Conservation (phyloP, 2,797 vertebrate genomes). For the Chaetophractus vellerosus region DNA sequence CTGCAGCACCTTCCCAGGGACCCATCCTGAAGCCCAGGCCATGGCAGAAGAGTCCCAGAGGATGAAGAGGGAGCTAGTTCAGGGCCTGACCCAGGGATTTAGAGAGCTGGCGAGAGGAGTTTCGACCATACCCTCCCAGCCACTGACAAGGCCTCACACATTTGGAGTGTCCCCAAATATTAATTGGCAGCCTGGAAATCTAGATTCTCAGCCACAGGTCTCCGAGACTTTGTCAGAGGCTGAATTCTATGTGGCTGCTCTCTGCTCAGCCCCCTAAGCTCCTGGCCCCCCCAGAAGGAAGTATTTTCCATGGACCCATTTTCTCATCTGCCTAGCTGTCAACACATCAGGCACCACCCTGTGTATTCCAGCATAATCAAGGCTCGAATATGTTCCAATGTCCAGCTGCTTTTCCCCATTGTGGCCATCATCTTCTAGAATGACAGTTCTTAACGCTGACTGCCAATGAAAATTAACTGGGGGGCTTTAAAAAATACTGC, state of each 20-base stretch:
- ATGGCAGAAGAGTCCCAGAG: background rate
- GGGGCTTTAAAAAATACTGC: too few relatives aligned
- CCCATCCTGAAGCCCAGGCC: background rate
- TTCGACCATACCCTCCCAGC: background rate
- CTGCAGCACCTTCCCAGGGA: background rate
- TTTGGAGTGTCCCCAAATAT: background rate
- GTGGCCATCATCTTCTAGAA: background rate
- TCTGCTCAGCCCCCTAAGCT: too few relatives aligned
- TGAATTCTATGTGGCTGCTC: fast-evolving
- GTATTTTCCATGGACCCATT: background rate
- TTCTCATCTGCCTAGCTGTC: background rate
- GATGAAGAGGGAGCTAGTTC: background rate
- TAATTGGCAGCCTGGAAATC: background rate
- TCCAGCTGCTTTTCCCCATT: background rate
- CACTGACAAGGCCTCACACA: background rate
- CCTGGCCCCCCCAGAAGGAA: background rate
- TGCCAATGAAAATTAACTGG: too few relatives aligned
- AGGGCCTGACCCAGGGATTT: background rate
- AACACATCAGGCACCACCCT: fast-evolving
- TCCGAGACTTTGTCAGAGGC: background rate
- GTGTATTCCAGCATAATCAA: background rate
- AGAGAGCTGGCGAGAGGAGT: fast-evolving
- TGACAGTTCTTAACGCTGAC: background rate
- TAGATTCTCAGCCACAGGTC: background rate
- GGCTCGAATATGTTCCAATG: fast-evolving